Conservation (phyloP, 1,140 invertebrate genomes). For the Penaeus japonicus region DNA sequence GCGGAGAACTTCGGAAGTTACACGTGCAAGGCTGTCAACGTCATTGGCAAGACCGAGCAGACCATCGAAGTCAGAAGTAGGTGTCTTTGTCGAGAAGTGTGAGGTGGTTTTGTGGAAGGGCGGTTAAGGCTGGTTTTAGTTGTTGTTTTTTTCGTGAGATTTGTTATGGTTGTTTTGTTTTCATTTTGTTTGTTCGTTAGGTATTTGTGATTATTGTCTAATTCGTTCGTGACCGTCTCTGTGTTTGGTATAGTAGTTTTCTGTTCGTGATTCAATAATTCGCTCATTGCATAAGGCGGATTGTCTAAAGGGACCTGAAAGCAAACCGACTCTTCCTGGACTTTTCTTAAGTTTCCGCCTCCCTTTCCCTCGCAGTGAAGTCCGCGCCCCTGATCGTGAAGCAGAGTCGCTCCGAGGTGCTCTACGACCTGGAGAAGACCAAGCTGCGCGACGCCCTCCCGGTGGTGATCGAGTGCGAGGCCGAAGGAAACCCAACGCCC, state of each 20-base stretch:
- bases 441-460: conserved; percentile 45
- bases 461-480: conserved; percentile 49
- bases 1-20: conserved; percentile 44
- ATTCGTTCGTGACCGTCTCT: too few relatives aligned
- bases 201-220: too few relatives aligned
- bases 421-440: conserved; percentile 38
- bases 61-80: conserved; percentile 24
- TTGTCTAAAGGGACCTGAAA: not conserved
- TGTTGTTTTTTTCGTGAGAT: not conserved
- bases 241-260: too few relatives aligned
- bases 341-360: too few relatives aligned
- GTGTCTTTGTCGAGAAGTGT: not conserved
- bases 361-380: conserved; percentile 37
- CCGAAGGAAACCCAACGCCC: conserved; percentile 36
- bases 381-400: conserved; percentile 46
- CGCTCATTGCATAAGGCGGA: too few relatives aligned
- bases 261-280: too few relatives aligned
- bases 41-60: conserved; percentile 21
- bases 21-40: conserved; percentile 38
- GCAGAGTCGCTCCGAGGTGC: conserved; percentile 31
- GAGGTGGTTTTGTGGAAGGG: not conserved
- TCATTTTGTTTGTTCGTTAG: too few relatives aligned
- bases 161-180: not conserved
- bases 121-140: not conserved
- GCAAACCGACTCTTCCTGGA: not conserved